Evolutionary conservation across 2,113 vertebrate genomes (phyloP).

Genomic region (Miniopterus natalensis): DNA sequence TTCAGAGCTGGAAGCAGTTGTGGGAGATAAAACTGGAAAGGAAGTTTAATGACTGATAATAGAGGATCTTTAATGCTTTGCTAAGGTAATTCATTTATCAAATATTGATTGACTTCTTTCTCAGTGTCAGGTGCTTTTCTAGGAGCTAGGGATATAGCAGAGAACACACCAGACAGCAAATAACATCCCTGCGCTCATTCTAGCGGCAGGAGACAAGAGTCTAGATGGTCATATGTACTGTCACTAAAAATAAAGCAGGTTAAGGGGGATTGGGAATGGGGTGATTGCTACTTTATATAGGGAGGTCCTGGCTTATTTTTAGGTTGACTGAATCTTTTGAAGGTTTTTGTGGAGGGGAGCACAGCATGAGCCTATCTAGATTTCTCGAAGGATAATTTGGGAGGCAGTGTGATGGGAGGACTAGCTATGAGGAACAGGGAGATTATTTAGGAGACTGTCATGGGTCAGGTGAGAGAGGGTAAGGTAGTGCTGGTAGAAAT

Average conservation of each 20-base stretch:
- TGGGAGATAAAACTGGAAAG: background rate
- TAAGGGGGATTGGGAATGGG: background rate
- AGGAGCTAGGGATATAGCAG: background rate
- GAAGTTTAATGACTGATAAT: background rate
- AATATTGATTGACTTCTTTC: background rate
- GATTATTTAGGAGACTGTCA: background rate
- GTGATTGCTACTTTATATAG: background rate
- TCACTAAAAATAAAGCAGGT: background rate
- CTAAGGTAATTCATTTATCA: constrained; percentile 2
- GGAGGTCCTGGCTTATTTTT: background rate
- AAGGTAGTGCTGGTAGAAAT: background rate
- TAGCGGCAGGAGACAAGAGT: background rate
- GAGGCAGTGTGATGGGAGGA: background rate
- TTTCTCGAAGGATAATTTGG: constrained; percentile 26
- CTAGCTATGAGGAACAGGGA: background rate
- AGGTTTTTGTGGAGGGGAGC: background rate
- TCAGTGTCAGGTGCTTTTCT: background rate
- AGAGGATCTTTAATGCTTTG: background rate
- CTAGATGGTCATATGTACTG: background rate
- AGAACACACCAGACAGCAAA: background rate
- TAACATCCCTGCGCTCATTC: background rate
- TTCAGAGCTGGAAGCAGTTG: constrained; percentile 14
- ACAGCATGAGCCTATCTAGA: background rate
- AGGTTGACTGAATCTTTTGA: background rate
- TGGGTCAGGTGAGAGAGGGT: background rate